phyloP scores from a whole-genome alignment of 2,888 invertebrate genomes.

The Ptychoptera albimana region DNA sequence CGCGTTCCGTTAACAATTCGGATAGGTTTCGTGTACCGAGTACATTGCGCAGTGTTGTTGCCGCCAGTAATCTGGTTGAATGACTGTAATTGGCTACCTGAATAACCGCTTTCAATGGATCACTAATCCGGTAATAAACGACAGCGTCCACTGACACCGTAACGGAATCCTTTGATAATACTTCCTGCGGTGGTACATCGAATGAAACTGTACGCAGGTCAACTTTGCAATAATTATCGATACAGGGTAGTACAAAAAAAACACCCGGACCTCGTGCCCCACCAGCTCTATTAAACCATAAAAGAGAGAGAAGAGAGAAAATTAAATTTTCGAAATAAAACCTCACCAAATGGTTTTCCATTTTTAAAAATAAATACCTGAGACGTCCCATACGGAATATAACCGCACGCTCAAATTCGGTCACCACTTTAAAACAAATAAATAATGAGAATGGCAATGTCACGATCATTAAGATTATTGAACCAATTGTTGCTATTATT shows the following conservation, averaged over 20 bases:
- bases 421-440: constrained; percentile 75
- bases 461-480: constrained; percentile 53
- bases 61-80: constrained; percentile 65
- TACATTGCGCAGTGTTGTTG: constrained; percentile 76
- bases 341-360: background rate
- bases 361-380: too few relatives aligned
- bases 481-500: constrained; percentile 52
- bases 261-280: constrained; percentile 76
- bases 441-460: constrained; percentile 73
- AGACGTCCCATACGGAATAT: constrained; percentile 77
- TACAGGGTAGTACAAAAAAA: constrained; percentile 88
- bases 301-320: too few relatives aligned
- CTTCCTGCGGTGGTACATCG: constrained; percentile 93
- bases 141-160: constrained; percentile 89
- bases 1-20: constrained; percentile 82
- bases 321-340: background rate
- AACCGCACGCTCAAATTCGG: constrained; percentile 76
- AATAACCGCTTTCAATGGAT: constrained; percentile 60
- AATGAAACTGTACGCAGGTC: constrained; percentile 89
- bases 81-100: constrained; percentile 64
- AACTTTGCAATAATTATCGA: constrained; percentile 83
- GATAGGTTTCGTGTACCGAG: constrained; percentile 82
- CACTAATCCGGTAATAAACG: constrained; percentile 67
- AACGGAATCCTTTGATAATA: constrained; percentile 85
- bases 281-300: constrained; percentile 43